Evolutionary conservation across 2,113 vertebrate genomes (phyloP).

Genomic region (Indri indri): DNA sequence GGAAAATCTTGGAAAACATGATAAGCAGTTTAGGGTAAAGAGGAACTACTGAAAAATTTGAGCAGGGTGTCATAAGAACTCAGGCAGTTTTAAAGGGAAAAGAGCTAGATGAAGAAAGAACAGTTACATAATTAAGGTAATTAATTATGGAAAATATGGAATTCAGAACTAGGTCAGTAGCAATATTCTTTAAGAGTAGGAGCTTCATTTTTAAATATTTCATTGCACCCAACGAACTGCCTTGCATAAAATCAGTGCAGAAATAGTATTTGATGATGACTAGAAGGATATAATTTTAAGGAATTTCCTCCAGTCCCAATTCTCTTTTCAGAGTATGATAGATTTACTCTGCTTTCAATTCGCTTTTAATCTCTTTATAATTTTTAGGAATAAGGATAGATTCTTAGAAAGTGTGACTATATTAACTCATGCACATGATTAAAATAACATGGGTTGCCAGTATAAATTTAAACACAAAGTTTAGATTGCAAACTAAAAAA

Average conservation of each 20-base stretch:
- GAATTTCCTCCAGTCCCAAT: background rate
- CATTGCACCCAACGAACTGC: background rate
- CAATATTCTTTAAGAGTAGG: background rate
- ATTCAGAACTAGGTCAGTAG: background rate
- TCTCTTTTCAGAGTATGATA: background rate
- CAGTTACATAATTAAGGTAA: background rate
- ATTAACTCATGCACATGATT: background rate
- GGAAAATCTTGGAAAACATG: background rate
- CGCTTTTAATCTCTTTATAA: background rate
- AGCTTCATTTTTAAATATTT: background rate
- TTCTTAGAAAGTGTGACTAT: background rate
- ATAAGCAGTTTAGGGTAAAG: background rate
- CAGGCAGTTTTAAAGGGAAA: background rate
- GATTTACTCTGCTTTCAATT: background rate
- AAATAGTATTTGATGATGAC: background rate
- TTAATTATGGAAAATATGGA: background rate
- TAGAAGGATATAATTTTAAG: background rate
- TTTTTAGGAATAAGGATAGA: background rate
- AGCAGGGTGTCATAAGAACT: background rate
- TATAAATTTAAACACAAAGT: slow-evolving; percentile 16
- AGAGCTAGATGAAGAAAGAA: background rate
- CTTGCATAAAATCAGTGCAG: background rate
- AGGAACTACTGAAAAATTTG: background rate
- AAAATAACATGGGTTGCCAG: background rate
- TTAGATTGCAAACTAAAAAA: background rate